Evolutionary conservation across 2,797 vertebrate genomes (phyloP).

Genomic region (Megaceryle alcyon): DNA sequence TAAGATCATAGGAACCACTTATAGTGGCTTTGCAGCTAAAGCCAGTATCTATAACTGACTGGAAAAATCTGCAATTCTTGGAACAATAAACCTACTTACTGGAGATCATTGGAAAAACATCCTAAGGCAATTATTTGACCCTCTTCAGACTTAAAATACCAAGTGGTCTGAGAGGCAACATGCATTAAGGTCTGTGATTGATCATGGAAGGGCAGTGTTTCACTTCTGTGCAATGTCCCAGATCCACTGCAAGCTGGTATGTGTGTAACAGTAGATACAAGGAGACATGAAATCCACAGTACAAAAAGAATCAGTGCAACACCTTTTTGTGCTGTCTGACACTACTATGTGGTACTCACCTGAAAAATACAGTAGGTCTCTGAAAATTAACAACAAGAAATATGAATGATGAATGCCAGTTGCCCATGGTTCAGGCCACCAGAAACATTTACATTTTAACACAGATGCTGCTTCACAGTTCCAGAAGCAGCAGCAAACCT

Average conservation of each 20-base stretch:
- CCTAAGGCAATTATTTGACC: not conserved
- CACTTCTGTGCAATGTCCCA: not conserved
- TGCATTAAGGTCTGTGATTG: not conserved
- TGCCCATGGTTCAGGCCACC: not conserved
- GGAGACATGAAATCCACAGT: not conserved
- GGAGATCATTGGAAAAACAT: not conserved
- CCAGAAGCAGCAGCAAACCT: not conserved
- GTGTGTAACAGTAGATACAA: not conserved
- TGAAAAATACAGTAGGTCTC: not conserved
- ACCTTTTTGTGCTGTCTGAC: accelerated
- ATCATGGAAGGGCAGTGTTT: not conserved
- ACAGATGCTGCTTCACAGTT: not conserved
- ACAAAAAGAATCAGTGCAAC: not conserved
- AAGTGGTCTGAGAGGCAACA: not conserved
- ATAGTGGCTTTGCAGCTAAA: not conserved
- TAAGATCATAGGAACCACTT: accelerated
- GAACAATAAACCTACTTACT: not conserved
- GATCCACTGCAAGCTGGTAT: not conserved
- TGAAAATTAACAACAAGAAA: not conserved
- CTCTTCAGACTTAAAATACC: not conserved
- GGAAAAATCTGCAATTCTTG: not conserved
- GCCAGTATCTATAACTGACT: not conserved
- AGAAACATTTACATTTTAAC: not conserved
- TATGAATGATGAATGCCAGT: not conserved
- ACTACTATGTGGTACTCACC: not conserved